Conservation (phyloP, 1,140 invertebrate species). For the Trichomalopsis sarcophagae region DNA sequence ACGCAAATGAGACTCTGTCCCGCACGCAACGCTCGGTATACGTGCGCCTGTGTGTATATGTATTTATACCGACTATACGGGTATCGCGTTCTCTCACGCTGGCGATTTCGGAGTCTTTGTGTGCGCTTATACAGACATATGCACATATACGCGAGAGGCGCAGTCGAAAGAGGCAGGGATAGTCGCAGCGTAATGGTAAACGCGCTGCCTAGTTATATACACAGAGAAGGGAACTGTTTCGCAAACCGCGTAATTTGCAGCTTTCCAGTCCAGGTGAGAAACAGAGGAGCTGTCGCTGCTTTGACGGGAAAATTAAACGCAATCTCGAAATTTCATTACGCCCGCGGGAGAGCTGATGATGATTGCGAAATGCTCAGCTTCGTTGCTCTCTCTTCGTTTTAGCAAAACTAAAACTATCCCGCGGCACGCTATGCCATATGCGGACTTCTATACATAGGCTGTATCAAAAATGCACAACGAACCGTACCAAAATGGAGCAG, state of each 20-base stretch:
- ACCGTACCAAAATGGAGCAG: too few species aligned
- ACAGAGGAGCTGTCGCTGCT: constrained; percentile 4
- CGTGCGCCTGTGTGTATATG: background rate
- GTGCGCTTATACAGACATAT: background rate
- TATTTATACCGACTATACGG: background rate
- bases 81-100: too few species aligned
- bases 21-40: background rate
- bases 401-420: too few species aligned
- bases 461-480: too few species aligned
- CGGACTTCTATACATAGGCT: too few species aligned
- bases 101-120: too few species aligned
- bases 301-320: constrained; percentile 35
- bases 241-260: constrained; percentile 3
- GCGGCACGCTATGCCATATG: too few species aligned
- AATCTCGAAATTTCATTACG: constrained; percentile 38
- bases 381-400: too few species aligned
- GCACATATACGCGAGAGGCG: background rate
- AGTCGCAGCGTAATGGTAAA: constrained; percentile 15
- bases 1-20: background rate
- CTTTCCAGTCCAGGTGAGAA: background rate
- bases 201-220: background rate
- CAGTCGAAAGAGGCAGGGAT: background rate
- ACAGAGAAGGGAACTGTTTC: background rate
- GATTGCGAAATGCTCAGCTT: too few species aligned
- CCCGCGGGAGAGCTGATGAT: background rate